Evolutionary conservation across 2,888 invertebrate species (phyloP).

Genomic region (Lutraria lutraria): DNA sequence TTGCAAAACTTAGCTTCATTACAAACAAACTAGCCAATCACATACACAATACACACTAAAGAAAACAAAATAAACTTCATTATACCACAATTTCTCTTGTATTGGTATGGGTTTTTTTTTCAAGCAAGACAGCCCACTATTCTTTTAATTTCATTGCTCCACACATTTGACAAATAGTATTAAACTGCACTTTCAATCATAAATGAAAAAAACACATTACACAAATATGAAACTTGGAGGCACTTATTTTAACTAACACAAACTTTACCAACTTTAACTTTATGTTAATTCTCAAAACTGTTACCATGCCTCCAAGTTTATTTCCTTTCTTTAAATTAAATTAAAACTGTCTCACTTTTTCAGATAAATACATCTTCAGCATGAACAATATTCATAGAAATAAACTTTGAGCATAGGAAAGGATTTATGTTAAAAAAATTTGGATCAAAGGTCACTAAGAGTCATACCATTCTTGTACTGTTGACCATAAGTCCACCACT

Average conservation of each 20-base stretch:
- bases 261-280: neutral
- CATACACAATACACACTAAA: neutral
- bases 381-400: neutral
- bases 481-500: conserved; percentile 81
- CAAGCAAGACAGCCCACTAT: neutral
- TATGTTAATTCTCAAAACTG: neutral
- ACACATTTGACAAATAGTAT: neutral
- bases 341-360: no score
- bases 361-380: no score
- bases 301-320: neutral
- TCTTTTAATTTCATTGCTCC: neutral
- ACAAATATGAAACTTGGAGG: neutral
- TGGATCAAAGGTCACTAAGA: neutral
- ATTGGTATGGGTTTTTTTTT: neutral
- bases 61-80: neutral
- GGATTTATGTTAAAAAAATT: neutral
- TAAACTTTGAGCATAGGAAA: neutral
- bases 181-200: neutral
- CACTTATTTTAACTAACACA: neutral
- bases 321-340: no score
- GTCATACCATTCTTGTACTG: conserved; percentile 84
- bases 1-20: neutral
- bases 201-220: neutral
- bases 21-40: neutral
- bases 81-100: neutral